These are phyloP conservation scores for Glaucidium brasilianum DNA, from an alignment of 2,113 vertebrate species.

Conservation along the genomic window DNA sequence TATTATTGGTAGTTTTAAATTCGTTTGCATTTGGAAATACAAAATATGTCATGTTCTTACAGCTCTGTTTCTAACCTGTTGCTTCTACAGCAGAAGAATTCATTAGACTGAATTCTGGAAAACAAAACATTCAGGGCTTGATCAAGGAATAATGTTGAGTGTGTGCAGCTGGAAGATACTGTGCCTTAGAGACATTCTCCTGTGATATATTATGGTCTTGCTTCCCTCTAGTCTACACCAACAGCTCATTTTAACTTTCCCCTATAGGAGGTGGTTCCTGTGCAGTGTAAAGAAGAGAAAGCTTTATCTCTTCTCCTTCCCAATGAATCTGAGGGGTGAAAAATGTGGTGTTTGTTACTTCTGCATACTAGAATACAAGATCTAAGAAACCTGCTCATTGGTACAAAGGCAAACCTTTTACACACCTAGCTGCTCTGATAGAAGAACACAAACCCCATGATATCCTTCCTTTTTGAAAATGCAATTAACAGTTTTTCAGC, in stretches of 20 bases:
- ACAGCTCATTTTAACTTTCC: neutral
- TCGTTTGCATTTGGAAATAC: neutral
- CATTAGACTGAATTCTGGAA: neutral
- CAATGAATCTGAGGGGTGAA: neutral
- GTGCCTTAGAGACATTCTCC: neutral
- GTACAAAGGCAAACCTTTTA: neutral
- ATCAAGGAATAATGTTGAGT: neutral
- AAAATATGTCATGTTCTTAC: neutral
- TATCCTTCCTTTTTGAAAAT: neutral
- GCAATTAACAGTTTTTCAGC: neutral
- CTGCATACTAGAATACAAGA: neutral
- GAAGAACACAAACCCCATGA: neutral
- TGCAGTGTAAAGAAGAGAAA: neutral
- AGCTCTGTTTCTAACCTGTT: neutral
- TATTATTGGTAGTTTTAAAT: neutral
- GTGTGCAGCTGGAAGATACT: neutral
- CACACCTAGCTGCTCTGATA: neutral
- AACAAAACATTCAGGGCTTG: conserved; percentile 26
- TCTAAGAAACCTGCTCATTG: neutral
- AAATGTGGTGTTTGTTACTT: neutral
- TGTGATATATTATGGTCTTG: neutral
- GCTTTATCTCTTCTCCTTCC: neutral
- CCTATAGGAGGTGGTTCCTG: neutral
- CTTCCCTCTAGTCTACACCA: neutral
- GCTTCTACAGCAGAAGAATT: neutral